phyloP scores from a whole-genome alignment of 2,888 invertebrate species.

The Entomobrya proxima region DNA sequence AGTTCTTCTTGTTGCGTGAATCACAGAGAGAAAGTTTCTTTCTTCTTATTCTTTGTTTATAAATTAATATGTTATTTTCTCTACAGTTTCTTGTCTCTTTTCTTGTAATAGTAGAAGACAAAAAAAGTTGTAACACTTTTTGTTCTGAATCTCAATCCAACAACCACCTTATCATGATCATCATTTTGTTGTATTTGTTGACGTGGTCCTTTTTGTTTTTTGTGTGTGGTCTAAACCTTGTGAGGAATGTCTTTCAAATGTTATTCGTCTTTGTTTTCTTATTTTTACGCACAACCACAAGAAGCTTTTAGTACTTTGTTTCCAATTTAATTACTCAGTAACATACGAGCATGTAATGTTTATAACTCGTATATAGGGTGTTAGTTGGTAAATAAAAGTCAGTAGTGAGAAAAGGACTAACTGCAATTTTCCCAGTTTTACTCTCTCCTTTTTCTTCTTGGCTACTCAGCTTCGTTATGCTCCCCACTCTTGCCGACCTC shows the following conservation, averaged over 20 bases:
- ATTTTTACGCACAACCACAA: background rate
- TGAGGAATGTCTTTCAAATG: too few relatives aligned
- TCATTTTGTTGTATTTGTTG: too few relatives aligned
- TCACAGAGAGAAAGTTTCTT: background rate
- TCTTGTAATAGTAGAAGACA: too few relatives aligned
- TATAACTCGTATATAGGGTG: background rate
- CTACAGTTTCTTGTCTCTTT: background rate
- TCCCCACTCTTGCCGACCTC: background rate
- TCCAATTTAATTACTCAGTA: background rate
- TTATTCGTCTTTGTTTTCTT: too few relatives aligned
- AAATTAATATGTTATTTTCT: background rate
- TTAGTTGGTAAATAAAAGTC: background rate
- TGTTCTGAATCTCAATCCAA: too few relatives aligned
- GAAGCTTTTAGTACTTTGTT: background rate
- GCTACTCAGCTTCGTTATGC: background rate
- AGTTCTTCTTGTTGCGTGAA: background rate
- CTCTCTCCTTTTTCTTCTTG: background rate
- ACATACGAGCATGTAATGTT: background rate
- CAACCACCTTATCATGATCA: too few relatives aligned
- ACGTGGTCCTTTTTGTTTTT: too few relatives aligned
- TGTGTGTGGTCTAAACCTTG: background rate
- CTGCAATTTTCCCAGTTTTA: too few relatives aligned
- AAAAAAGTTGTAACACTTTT: too few relatives aligned
- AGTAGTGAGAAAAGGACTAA: too few relatives aligned
- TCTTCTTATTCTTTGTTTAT: background rate